Evolutionary conservation across 2,113 vertebrate genomes (phyloP), one percentile per base, ranked within the genome.

Genomic region (Clupea harengus): DNA sequence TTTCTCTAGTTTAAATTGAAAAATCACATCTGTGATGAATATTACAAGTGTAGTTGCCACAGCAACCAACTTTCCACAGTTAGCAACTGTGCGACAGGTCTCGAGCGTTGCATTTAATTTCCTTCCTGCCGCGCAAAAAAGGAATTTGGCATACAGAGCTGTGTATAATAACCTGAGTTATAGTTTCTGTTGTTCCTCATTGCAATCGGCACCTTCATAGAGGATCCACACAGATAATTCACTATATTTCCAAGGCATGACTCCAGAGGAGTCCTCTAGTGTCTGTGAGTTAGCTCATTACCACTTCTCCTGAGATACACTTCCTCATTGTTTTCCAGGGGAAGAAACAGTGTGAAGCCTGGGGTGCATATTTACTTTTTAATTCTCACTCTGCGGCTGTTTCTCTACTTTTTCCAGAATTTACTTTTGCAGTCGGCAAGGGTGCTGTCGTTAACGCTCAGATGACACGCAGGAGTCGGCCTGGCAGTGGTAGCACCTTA

Each of bases 11-110:
- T 54, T 52, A 72, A 81, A 78, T 46, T 81, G 20, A 20, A 86
- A 82, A 60, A 86, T 80, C 81, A 80, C 64, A 84, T 13, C 54
- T 86, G 81, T 84, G 80, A 86, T 86, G n/a, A 60, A 54, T 86
- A 81, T 57, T 72, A 81, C 54, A 78, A 78, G 72, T 82, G 49
- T 84, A 44, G 84, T 87, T 86, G 67, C 83, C 86, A 50, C 83
- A 82, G 86, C 82, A 85, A 85, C 60, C 52, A 11, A 78, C 50
- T 52, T 84, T 84, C 60, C 2, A 39, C 39, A 78, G 54, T 82
- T 81, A 85, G 75, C 83, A n/a, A 47, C 44, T 83, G 10, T 85
- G 84, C 28, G 32, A 49, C 82, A 47, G 81, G 83, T 81, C 52
- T 45, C 78, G 57, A 54, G 20, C 45, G 50, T 78, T 85, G 28